phyloP scores from a whole-genome alignment of 1,140 invertebrate genomes.

The Scaptodrosophila lebanonensis region DNA sequence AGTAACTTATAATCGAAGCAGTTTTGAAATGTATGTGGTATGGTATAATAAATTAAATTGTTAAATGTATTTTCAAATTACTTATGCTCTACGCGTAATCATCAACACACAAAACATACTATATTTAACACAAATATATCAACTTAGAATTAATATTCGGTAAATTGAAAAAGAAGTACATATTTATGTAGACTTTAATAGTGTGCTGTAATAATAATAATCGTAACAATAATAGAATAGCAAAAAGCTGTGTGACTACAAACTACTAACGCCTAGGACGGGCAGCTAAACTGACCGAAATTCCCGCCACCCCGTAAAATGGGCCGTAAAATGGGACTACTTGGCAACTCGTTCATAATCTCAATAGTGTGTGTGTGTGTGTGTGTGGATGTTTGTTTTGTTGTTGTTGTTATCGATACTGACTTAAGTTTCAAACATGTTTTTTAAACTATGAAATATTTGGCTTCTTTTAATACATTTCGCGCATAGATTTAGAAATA shows the following conservation, averaged over 20 bases:
- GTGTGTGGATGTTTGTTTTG: conserved; percentile 34
- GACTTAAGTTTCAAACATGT: conserved; percentile 35
- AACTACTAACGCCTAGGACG: conserved; percentile 51
- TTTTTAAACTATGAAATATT: conserved; percentile 63
- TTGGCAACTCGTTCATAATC: conserved; percentile 67
- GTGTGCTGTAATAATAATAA: too few relatives aligned
- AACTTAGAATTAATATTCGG: conserved; percentile 64
- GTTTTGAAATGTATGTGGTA: too few relatives aligned
- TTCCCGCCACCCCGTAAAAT: too few relatives aligned
- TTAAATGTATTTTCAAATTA: too few relatives aligned
- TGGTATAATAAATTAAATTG: too few relatives aligned
- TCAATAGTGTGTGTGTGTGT: conserved; percentile 46
- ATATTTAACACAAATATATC: conserved; percentile 13
- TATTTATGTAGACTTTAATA: too few relatives aligned
- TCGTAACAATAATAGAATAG: too few relatives aligned
- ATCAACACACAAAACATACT: too few relatives aligned
- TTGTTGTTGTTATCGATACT: conserved; percentile 42
- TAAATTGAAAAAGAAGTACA: too few relatives aligned
- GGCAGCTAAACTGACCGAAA: conserved; percentile 49
- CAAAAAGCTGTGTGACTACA: conserved; percentile 9
- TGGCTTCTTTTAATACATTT: conserved; percentile 67
- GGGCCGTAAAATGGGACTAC: conserved; percentile 35
- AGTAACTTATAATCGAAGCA: too few relatives aligned
- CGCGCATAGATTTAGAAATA: conserved; percentile 39
- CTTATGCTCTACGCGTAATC: too few relatives aligned